Conservation (phyloP, 2,888 invertebrate genomes). For the Drosophila neotestacea region DNA sequence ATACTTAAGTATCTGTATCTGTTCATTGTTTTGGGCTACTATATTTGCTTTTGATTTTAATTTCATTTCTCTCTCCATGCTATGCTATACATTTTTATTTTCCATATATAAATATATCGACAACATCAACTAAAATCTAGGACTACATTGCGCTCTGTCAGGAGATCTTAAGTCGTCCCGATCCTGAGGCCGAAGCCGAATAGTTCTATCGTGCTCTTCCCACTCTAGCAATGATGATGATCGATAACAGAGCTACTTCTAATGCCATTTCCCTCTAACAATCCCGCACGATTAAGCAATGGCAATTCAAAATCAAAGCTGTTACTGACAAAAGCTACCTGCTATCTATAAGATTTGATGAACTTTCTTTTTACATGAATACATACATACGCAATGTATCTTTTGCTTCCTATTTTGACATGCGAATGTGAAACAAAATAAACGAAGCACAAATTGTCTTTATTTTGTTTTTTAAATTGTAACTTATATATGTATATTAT, state of each 20-base stretch:
- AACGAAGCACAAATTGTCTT: conserved; percentile 45
- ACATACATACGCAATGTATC: conserved; percentile 25
- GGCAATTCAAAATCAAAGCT: background rate
- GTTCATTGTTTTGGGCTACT: conserved; percentile 39
- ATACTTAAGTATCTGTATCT: conserved; percentile 12
- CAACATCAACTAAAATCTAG: conserved; percentile 63
- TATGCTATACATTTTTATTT: conserved; percentile 47
- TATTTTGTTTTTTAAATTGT: conserved; percentile 38
- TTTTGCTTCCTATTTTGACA: conserved; percentile 16
- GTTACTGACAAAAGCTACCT: conserved; percentile 44
- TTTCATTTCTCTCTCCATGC: conserved; percentile 46
- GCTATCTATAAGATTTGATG: conserved; percentile 26
- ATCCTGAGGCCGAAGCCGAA: conserved; percentile 81
- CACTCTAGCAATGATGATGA: conserved; percentile 21
- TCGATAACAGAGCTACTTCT: conserved; percentile 22
- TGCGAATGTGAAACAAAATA: conserved; percentile 45
- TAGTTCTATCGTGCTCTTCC: conserved; percentile 31
- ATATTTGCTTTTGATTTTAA: conserved; percentile 24
- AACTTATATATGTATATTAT: conserved; percentile 27
- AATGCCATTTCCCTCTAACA: conserved; percentile 49
- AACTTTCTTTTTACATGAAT: conserved; percentile 13
- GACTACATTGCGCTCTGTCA: conserved; percentile 85
- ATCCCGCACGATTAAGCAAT: conserved; percentile 15
- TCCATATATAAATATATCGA: conserved; percentile 20
- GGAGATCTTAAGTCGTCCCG: conserved; percentile 84